These are phyloP conservation scores for Tiaroga cobitis DNA, from an alignment of 2,797 vertebrate species.

Conservation along the genomic window DNA sequence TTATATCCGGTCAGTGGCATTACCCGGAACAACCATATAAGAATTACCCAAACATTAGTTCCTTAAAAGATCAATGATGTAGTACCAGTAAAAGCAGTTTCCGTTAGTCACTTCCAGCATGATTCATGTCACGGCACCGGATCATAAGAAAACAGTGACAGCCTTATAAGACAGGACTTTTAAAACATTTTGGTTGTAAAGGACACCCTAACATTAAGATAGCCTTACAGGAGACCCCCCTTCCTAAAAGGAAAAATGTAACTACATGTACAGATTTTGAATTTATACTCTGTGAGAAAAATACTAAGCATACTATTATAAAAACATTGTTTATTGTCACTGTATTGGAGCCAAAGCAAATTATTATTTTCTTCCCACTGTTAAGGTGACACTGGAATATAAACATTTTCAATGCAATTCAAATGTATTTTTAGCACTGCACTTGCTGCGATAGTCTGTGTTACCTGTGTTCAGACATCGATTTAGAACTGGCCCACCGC, in stretches of 20 bases:
- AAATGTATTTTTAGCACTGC: neutral
- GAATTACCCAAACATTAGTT: neutral
- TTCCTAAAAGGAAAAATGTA: neutral
- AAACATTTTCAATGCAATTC: neutral
- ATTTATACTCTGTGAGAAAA: neutral
- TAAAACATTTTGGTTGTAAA: neutral
- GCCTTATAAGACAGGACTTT: neutral
- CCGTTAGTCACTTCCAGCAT: neutral
- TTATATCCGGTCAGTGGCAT: neutral
- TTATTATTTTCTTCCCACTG: too few species aligned
- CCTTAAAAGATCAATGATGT: neutral
- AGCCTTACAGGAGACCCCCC: neutral
- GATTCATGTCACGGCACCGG: neutral
- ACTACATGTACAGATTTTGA: neutral
- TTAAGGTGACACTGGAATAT: neutral
- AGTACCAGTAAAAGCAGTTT: neutral
- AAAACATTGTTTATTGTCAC: neutral
- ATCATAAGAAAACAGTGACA: neutral
- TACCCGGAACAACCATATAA: neutral
- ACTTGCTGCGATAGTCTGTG: neutral
- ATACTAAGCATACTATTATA: neutral
- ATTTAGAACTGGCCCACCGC: neutral
- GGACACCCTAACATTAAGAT: neutral
- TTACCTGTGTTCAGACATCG: neutral
- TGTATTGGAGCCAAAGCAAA: neutral